Evolutionary conservation across 2,888 invertebrate genomes (phyloP), one percentile per base, ranked within the genome.

Genomic region (Phymatocera aterrima): DNA sequence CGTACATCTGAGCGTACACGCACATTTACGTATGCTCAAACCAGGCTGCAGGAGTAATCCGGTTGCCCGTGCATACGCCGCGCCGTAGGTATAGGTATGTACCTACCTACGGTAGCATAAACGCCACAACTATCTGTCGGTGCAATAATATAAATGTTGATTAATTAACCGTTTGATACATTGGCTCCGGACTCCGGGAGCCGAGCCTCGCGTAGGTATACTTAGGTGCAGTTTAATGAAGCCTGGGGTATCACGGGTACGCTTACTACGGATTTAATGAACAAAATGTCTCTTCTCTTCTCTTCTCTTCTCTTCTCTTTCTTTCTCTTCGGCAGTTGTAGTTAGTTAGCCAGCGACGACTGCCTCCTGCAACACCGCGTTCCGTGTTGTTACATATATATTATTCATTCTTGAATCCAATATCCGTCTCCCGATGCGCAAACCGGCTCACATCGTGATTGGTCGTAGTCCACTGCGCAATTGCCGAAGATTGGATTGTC

Each of bases 111-210:
- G 78, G 84, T 82, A 82, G 83, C 81, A 46, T 15, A 51, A 46
- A 81, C 83, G 79, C 83, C 83, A 84, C 83, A 83, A 83, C 77
- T 81, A 78, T 81, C 81, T 79, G 81, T 82, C 80, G 81, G 81
- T n/a, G 82, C 86, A 88, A 87, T 88, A 87, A 88, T 87, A 87
- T 84, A 86, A 88, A 88, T 86, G 86, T 85, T 85, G 87, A 87
- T 88, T 88, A 88, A 89, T 89, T 88, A 87, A 86, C 82, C 81
- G 84, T 84, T 85, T 84, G 82, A 83, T 84, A 82, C 83, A 83
- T 80, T 81, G 81, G 85, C 83, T 82, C 79, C 81, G 81, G 85
- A 34, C 51, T 48, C 68, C 15, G 28, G 24, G 46, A 43, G n/a
- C n/a, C n/a, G n/a, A n/a, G n/a, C n/a, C n/a, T n/a, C n/a, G n/a